These are phyloP conservation scores for Asarcornis scutulata DNA, from an alignment of 2,113 vertebrate genomes.

Conservation along the genomic window DNA sequence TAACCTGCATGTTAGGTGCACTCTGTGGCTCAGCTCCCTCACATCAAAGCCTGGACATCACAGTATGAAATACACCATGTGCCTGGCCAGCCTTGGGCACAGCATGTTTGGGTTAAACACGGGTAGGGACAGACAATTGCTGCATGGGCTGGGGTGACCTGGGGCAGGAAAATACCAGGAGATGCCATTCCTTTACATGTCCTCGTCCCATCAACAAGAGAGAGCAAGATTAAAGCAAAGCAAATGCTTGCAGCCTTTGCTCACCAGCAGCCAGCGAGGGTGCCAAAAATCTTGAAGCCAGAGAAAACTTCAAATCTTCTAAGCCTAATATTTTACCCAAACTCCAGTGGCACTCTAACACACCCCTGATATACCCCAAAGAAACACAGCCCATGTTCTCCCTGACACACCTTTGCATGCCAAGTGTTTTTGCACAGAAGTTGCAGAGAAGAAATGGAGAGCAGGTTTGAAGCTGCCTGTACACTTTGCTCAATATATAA, in stretches of 20 bases:
- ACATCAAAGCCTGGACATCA: background rate
- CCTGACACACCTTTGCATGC: background rate
- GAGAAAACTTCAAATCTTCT: background rate
- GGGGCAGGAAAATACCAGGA: background rate
- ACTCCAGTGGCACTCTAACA: background rate
- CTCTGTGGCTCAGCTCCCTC: background rate
- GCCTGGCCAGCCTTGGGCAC: background rate
- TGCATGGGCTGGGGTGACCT: accelerated
- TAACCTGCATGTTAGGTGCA: background rate
- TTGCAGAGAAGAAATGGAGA: background rate
- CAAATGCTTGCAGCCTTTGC: background rate
- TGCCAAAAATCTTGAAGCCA: background rate
- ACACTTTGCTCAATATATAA: background rate
- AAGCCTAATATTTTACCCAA: background rate
- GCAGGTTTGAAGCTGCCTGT: background rate
- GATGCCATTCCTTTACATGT: background rate
- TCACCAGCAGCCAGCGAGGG: background rate
- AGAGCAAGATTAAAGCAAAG: background rate
- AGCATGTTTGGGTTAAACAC: background rate
- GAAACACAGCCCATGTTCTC: accelerated
- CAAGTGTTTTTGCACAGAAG: background rate
- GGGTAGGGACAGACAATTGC: background rate
- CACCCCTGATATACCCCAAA: accelerated
- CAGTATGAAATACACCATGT: background rate
- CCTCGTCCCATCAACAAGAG: background rate